Evolutionary conservation across 2,797 vertebrate species (phyloP).

Genomic region (Gadopsis bispinosus): DNA sequence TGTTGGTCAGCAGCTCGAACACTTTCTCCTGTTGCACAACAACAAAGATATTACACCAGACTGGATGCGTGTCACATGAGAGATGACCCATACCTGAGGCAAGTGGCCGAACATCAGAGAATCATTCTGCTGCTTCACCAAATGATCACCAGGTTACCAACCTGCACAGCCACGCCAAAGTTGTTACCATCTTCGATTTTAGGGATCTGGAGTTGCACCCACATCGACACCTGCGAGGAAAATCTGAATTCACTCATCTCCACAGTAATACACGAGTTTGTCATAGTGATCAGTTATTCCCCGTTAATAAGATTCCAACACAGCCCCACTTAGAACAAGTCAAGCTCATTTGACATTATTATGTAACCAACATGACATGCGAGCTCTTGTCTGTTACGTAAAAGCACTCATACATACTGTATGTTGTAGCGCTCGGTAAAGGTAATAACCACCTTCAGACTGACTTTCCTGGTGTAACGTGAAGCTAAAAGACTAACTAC

Average conservation of each 20-base stretch:
- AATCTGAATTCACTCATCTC: background rate
- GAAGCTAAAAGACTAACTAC: background rate
- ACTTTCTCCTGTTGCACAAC: conserved; percentile 89
- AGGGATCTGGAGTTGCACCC: conserved; percentile 93
- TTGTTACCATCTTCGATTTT: conserved; percentile 94
- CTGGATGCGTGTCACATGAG: background rate
- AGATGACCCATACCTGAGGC: background rate
- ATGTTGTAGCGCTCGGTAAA: no score
- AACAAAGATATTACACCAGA: background rate
- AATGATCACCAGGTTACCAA: conserved; percentile 53
- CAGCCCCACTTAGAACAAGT: background rate
- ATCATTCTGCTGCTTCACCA: no score
- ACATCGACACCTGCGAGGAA: conserved; percentile 88
- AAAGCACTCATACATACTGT: no score
- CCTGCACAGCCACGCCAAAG: conserved; percentile 94
- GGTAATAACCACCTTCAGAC: background rate
- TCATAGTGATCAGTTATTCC: background rate
- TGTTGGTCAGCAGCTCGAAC: conserved; percentile 90
- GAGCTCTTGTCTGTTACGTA: background rate
- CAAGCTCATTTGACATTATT: background rate
- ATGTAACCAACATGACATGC: background rate
- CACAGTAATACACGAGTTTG: background rate
- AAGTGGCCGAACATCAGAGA: background rate
- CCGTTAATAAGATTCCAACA: background rate
- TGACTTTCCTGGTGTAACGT: background rate